Evolutionary conservation across 2,888 invertebrate genomes (phyloP).

Genomic region (Caenorhabditis virilis): DNA sequence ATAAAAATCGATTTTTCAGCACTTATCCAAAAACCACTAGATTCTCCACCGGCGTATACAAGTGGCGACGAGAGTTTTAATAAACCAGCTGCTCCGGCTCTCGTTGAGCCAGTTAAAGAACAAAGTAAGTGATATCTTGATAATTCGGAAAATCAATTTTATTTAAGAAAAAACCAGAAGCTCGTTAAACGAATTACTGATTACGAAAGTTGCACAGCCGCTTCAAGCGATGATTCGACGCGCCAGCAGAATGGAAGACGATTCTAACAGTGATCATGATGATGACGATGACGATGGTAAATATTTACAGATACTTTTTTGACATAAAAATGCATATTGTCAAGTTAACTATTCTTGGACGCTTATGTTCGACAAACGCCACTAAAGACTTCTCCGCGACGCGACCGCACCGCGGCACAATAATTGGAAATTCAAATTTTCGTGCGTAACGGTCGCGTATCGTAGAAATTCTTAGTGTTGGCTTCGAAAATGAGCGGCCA

Average conservation of each 20-base stretch:
- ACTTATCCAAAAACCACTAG: constrained; percentile 9
- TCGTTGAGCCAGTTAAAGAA: constrained; percentile 1
- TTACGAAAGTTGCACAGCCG: constrained; percentile 38
- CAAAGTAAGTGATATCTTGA: background rate
- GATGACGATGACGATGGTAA: constrained; percentile 5
- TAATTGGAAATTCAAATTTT: too few relatives aligned
- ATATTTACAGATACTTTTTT: too few relatives aligned
- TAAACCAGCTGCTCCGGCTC: constrained; percentile 1
- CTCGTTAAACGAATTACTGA: constrained; percentile 31
- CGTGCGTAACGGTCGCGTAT: too few relatives aligned
- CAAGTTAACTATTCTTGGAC: too few relatives aligned
- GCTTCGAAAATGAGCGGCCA: too few relatives aligned
- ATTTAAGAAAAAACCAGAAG: too few relatives aligned
- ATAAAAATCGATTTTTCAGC: constrained; percentile 1
- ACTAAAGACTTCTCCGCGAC: too few relatives aligned
- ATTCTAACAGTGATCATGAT: constrained; percentile 17
- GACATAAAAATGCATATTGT: too few relatives aligned
- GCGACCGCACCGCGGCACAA: too few relatives aligned
- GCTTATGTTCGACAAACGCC: too few relatives aligned
- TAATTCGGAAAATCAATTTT: background rate
- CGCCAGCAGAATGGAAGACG: constrained; percentile 26
- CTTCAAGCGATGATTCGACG: constrained; percentile 37
- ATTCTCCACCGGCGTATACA: constrained; percentile 36
- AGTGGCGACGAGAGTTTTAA: constrained; percentile 23
- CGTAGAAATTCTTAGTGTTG: too few relatives aligned